A percentile compares a stretch with the other conserved stretches of the same genome.
Conservation (phyloP, 1,140 invertebrate species). For the Sycophila sp. region DNA sequence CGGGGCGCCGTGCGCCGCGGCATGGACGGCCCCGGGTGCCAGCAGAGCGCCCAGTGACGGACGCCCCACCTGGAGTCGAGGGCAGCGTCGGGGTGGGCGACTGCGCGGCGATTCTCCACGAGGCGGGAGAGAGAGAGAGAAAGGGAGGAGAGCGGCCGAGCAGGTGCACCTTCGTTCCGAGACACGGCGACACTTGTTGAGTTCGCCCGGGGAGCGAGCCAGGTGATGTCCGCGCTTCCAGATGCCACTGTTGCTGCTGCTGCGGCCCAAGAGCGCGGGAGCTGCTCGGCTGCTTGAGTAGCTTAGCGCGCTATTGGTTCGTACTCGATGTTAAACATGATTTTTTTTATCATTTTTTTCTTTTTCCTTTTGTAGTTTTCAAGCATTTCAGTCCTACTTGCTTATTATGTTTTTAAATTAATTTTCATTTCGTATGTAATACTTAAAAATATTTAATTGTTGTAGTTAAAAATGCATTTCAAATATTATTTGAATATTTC, state of each 20-base stretch:
- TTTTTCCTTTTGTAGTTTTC: too few species aligned
- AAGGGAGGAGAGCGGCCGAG: not conserved
- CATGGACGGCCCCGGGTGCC: not conserved
- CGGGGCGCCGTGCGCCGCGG: not conserved
- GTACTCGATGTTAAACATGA: too few species aligned
- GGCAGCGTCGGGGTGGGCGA: not conserved
- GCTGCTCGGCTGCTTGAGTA: too few species aligned
- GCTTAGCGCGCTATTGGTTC: too few species aligned
- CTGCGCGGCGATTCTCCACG: not conserved
- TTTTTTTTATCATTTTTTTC: not conserved
- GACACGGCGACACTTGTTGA: slow-evolving; percentile 50
- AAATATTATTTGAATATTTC: too few species aligned
- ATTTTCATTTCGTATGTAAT: not conserved
- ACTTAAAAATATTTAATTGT: not conserved
- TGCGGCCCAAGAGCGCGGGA: too few species aligned
- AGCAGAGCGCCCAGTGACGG: not conserved
- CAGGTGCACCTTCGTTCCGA: too few species aligned
- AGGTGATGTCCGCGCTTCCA: too few species aligned
- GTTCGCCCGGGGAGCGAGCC: too few species aligned
- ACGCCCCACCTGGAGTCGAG: not conserved
- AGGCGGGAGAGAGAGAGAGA: not conserved
- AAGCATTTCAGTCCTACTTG: too few species aligned
- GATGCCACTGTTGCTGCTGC: too few species aligned
- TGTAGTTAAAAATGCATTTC: slow-evolving; percentile 33
- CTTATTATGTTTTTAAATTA: not conserved